Conservation (phyloP, 2,797 vertebrate genomes). For the Phyllotis vaccarum region DNA sequence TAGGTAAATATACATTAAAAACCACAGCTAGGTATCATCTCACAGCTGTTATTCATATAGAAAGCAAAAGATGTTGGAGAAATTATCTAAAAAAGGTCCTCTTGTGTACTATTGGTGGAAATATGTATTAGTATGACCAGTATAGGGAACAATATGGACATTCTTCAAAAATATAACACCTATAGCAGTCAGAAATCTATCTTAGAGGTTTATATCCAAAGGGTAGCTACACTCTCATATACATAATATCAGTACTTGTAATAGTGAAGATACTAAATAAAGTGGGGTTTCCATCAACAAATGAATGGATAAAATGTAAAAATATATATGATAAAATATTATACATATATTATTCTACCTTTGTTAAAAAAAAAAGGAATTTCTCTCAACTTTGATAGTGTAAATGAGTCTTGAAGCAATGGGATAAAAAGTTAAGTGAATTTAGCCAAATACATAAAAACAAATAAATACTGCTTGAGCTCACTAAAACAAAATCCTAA, state of each 20-base stretch:
- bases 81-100: background rate
- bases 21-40: background rate
- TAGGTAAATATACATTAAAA: background rate
- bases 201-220: background rate
- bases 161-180: background rate
- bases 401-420: background rate
- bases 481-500: background rate
- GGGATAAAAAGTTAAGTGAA: background rate
- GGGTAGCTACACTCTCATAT: background rate
- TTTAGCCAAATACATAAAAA: background rate
- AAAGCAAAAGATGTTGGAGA: background rate
- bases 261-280: background rate
- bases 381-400: background rate
- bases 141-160: background rate
- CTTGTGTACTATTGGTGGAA: background rate
- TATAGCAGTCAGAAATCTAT: background rate
- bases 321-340: too few relatives aligned
- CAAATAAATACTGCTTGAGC: background rate
- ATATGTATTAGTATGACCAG: background rate
- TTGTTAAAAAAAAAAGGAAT: background rate
- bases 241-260: background rate
- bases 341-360: background rate
- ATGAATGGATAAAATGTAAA: background rate
- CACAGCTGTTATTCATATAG: background rate
- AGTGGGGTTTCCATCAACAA: background rate